These are phyloP conservation scores for Amyelois transitella DNA, from an alignment of 1,140 invertebrate genomes.

Conservation along the genomic window DNA sequence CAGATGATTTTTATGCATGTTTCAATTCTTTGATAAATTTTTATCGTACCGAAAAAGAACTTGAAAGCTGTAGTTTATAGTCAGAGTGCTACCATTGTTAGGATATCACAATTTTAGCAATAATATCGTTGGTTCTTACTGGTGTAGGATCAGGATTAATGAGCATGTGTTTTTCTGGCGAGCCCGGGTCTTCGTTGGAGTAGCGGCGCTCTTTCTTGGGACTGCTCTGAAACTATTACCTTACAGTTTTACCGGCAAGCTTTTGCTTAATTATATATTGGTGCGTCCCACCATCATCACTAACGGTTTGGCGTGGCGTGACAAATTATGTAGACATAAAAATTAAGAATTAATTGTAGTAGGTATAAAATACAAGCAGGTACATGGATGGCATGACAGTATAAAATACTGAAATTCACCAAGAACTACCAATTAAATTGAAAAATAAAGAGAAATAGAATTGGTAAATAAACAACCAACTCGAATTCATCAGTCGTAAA, in stretches of 20 bases:
- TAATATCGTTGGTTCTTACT: conserved; percentile 44
- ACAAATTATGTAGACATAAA: neutral
- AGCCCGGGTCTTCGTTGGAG: conserved; percentile 57
- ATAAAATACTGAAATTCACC: no score
- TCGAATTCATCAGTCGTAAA: neutral
- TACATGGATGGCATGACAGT: no score
- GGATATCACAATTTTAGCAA: neutral
- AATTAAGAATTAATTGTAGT: no score
- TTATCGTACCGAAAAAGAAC: no score
- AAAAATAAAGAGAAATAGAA: no score
- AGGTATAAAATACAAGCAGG: no score
- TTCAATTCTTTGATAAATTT: no score
- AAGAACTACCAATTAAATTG: no score
- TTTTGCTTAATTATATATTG: conserved; percentile 9
- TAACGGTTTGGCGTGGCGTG: neutral
- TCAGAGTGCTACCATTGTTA: neutral
- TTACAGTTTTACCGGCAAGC: conserved; percentile 41
- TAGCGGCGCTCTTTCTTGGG: conserved; percentile 64
- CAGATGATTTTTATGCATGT: no score
- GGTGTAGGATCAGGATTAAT: conserved; percentile 71
- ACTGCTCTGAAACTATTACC: conserved; percentile 68
- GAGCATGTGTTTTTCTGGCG: conserved; percentile 72
- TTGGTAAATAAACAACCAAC: no score
- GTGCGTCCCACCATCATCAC: conserved; percentile 12
- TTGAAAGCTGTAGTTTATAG: no score